A percentile compares a stretch with the other conserved stretches of the same genome.
These are phyloP conservation scores for Coboldia fuscipes DNA, from an alignment of 1,140 invertebrate genomes.

Conservation along the genomic window DNA sequence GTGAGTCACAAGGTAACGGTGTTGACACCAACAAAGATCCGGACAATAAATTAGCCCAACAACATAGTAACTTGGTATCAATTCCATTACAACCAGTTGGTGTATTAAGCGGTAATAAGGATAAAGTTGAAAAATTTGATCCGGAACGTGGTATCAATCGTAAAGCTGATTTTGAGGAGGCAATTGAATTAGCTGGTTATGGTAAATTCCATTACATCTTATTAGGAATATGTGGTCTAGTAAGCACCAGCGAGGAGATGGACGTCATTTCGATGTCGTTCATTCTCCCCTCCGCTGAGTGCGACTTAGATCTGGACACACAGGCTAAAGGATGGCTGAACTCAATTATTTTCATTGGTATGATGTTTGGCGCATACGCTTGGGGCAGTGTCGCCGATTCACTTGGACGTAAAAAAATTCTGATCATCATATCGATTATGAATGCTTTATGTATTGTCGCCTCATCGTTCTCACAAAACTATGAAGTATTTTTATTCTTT, in stretches of 20 bases:
- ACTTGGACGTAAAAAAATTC: constrained; percentile 59
- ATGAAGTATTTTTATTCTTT: constrained; percentile 70
- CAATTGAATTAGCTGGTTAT: constrained; percentile 69
- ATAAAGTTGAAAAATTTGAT: constrained; percentile 20
- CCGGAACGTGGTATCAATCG: constrained; percentile 27
- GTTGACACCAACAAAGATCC: constrained; percentile 7
- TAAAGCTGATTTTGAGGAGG: constrained; percentile 64
- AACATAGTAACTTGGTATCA: neutral
- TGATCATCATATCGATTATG: constrained; percentile 72
- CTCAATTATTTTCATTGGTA: constrained; percentile 69
- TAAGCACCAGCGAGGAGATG: constrained; percentile 88
- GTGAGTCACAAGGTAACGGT: constrained; percentile 6
- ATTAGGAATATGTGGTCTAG: constrained; percentile 73
- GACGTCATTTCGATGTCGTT: constrained; percentile 90
- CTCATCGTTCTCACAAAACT: constrained; percentile 70
- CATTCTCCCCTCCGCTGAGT: constrained; percentile 78
- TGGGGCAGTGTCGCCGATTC: constrained; percentile 82
- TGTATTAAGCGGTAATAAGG: too few species aligned
- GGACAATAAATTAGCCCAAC: constrained; percentile 1
- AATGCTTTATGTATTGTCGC: constrained; percentile 73
- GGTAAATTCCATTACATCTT: constrained; percentile 80
- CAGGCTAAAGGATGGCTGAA: constrained; percentile 74
- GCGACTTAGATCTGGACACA: constrained; percentile 71
- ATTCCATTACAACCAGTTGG: constrained; percentile 8
- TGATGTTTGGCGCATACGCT: constrained; percentile 81